These are phyloP conservation scores for Tetragonula clypearis DNA, from an alignment of 1,140 invertebrate species.

Conservation along the genomic window DNA sequence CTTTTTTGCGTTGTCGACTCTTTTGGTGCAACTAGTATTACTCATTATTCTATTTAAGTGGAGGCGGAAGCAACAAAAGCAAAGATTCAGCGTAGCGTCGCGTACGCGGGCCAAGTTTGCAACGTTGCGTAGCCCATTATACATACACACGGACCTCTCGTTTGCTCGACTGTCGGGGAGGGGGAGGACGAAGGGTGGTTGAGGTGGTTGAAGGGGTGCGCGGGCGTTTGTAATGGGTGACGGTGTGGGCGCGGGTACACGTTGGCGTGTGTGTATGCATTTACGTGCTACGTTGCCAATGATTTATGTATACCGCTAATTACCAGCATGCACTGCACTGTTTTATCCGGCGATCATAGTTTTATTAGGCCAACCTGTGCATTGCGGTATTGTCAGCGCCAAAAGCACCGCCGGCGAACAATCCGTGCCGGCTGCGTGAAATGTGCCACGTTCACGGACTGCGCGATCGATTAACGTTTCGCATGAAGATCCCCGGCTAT, in stretches of 20 bases:
- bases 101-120: slow-evolving; percentile 12
- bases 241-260: slow-evolving; percentile 61
- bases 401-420: slow-evolving; percentile 62
- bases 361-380: slow-evolving; percentile 79
- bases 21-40: background rate
- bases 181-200: too few species aligned
- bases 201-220: background rate
- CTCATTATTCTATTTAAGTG: background rate
- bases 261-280: slow-evolving; percentile 73
- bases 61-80: slow-evolving; percentile 8
- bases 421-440: slow-evolving; percentile 59
- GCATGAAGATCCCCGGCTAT: slow-evolving; percentile 24
- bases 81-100: slow-evolving; percentile 9
- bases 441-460: slow-evolving; percentile 47
- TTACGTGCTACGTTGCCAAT: slow-evolving; percentile 79
- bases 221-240: slow-evolving; percentile 54
- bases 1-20: background rate
- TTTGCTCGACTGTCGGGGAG: slow-evolving; percentile 12
- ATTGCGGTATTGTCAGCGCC: slow-evolving; percentile 78
- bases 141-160: slow-evolving; percentile 19
- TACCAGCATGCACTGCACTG: slow-evolving; percentile 78
- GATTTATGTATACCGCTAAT: slow-evolving; percentile 82
- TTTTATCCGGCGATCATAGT: slow-evolving; percentile 79
- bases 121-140: slow-evolving; percentile 36
- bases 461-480: slow-evolving; percentile 46